phyloP scores from a whole-genome alignment of 2,797 vertebrate genomes.

The Aselliscus stoliczkanus region DNA sequence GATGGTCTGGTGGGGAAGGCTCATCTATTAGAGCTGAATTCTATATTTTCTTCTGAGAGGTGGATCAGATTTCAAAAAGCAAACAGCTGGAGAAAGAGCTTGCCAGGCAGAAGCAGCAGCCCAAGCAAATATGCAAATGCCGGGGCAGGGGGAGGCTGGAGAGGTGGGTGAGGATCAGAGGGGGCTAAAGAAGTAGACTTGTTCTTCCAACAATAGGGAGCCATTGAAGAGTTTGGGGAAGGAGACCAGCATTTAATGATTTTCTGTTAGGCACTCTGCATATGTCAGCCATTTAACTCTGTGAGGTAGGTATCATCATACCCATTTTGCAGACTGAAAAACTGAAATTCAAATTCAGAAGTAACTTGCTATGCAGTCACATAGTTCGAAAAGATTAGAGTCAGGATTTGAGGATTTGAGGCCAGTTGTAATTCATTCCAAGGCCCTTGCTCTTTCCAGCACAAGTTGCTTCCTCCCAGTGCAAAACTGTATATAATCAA shows the following conservation, averaged over 20 bases:
- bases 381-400: background rate
- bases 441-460: background rate
- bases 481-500: background rate
- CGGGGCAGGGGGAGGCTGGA: background rate
- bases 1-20: background rate
- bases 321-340: background rate
- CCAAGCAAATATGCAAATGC: too few relatives aligned
- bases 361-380: background rate
- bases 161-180: too few relatives aligned
- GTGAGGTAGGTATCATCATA: background rate
- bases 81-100: background rate
- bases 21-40: background rate
- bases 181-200: background rate
- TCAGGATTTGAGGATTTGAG: background rate
- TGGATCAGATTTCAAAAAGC: background rate
- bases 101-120: background rate
- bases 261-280: background rate
- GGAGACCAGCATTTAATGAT: background rate
- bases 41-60: background rate
- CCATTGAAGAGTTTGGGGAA: background rate
- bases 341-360: background rate
- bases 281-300: background rate
- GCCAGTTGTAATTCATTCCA: background rate
- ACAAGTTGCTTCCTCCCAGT: background rate
- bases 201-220: background rate